These are phyloP conservation scores for Andrena chrysosceles DNA, from an alignment of 2,888 invertebrate genomes.

Conservation along the genomic window DNA sequence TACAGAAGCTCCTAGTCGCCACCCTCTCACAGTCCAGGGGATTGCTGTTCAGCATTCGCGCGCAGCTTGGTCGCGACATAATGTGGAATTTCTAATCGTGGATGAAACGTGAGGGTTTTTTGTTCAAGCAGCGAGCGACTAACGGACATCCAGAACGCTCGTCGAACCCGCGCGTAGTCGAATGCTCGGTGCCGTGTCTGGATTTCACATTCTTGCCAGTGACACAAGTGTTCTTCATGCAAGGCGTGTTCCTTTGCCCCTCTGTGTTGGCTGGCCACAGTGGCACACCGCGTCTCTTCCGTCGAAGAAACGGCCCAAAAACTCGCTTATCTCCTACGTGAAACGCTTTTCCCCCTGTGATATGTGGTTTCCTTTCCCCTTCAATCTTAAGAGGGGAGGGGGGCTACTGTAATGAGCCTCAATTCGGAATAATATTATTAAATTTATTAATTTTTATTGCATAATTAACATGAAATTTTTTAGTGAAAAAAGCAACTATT, in stretches of 20 bases:
- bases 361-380: conserved; percentile 8
- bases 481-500: too few relatives aligned
- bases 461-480: too few relatives aligned
- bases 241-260: conserved; percentile 56
- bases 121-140: conserved; percentile 33
- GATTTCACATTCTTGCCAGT: conserved; percentile 63
- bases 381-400: not conserved
- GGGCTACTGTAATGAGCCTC: not conserved
- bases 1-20: not conserved
- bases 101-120: conserved; percentile 26
- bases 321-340: conserved; percentile 61
- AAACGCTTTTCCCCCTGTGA: not conserved
- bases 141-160: not conserved
- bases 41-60: not conserved
- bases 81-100: conserved; percentile 17
- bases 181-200: conserved; percentile 49
- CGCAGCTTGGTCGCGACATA: conserved; percentile 11
- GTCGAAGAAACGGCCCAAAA: conserved; percentile 62
- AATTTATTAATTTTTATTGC: too few relatives aligned
- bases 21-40: not conserved
- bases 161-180: conserved; percentile 18
- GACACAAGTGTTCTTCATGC: conserved; percentile 68
- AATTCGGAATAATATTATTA: not conserved
- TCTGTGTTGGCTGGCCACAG: conserved; percentile 44
- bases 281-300: conserved; percentile 59